Evolutionary conservation across 1,140 invertebrate species (phyloP), one percentile per base, ranked within the genome.

Genomic region (Theocolax elegans): DNA sequence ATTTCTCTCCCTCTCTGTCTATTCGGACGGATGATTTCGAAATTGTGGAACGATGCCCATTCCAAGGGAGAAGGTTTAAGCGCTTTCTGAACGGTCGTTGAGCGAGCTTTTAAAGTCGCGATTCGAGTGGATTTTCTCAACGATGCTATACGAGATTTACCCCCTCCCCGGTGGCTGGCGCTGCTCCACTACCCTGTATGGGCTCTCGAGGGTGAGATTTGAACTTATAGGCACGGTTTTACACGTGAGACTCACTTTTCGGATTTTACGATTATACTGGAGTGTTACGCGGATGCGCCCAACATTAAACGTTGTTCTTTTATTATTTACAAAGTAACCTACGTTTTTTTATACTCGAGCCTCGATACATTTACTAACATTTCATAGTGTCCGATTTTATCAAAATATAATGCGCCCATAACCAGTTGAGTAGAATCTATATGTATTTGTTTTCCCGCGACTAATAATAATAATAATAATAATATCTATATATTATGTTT

Each of bases 71-170:
- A 31, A n/a, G 49, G 13, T 44, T 56, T 2, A 31, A 66, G 23
- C 40, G 13, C 38, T 29, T 56, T 66, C 53, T 29, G 8, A 66
- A 44, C n/a, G 40, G 17, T 46, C 27, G 9, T 56, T 46, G 17
- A 56, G 12, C 10, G 9, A 4, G 25, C 35, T 40, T 44, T 66
- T 38, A 67, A 49, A 46, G 27, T 59, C 54, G 13, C 19, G 27
- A 67, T 67, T 59, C 17, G 13, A 67, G 19, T 44, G 42, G 31
- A 65, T 65, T 65, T 65, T 8, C 35, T 51, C 31, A 35, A 38
- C 29, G 9, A 35, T 13, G 31, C 29, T 49, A 31, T 62, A 31
- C 44, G 15, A 31, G 44, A 48, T 64, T 64, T 64, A 51, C 38
- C 42, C 38, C 19, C 29, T 35, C 4, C 21, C 17, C 15, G n/a